phyloP scores from a whole-genome alignment of 2,888 invertebrate genomes.

The Meloe dianella region DNA sequence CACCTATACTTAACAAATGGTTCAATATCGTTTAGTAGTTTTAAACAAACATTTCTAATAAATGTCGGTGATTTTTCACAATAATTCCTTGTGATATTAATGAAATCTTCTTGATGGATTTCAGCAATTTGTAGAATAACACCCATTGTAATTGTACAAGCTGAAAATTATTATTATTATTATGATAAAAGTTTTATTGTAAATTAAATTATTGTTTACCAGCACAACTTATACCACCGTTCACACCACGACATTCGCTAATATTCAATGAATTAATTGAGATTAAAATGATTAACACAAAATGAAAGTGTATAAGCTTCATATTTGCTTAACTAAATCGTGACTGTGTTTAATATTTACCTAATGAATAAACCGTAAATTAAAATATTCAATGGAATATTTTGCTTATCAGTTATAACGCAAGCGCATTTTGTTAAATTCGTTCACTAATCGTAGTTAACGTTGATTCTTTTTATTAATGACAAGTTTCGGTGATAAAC shows the following conservation, averaged over 20 bases:
- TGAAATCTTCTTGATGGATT: slow-evolving; percentile 44
- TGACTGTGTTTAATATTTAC: not conserved
- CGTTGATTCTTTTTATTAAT: not conserved
- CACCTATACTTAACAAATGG: slow-evolving; percentile 42
- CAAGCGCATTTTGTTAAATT: not conserved
- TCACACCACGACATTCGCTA: slow-evolving; percentile 35
- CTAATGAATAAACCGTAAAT: not conserved
- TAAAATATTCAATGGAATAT: not conserved
- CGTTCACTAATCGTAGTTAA: not conserved
- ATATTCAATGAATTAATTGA: not conserved
- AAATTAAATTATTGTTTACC: slow-evolving; percentile 33
- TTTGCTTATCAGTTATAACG: not conserved
- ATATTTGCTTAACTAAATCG: not conserved
- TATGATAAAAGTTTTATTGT: not conserved
- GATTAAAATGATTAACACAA: not conserved
- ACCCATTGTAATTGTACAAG: slow-evolving; percentile 46
- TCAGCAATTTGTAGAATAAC: slow-evolving; percentile 45
- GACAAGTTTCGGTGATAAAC: too few relatives aligned
- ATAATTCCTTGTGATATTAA: slow-evolving; percentile 42
- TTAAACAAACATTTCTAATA: slow-evolving; percentile 39
- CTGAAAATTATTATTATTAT: slow-evolving; percentile 33
- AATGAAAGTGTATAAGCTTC: not conserved
- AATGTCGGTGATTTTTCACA: slow-evolving; percentile 43
- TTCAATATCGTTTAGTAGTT: slow-evolving; percentile 40
- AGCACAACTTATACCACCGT: slow-evolving; percentile 48